phyloP scores from a whole-genome alignment of 2,113 vertebrate genomes.

The Condylura cristata region DNA sequence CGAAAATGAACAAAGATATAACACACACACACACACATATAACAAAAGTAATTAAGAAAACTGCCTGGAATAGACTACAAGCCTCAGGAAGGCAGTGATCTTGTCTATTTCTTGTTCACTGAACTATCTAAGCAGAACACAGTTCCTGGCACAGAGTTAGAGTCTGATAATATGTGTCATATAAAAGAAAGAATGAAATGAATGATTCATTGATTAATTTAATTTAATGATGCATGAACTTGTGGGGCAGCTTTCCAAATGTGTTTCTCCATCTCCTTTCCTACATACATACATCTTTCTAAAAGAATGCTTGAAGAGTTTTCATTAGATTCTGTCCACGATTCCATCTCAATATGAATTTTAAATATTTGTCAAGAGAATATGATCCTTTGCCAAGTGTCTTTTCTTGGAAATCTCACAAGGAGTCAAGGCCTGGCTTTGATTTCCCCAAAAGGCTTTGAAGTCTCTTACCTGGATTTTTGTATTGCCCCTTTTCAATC shows the following conservation, averaged over 20 bases:
- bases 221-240: neutral
- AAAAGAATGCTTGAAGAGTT: neutral
- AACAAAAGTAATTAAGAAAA: neutral
- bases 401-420: constrained; percentile 1
- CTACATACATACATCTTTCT: neutral
- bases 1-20: too few relatives aligned
- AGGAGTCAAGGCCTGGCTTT: neutral
- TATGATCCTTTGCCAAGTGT: neutral
- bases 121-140: neutral
- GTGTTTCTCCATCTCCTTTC: neutral
- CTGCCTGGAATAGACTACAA: neutral
- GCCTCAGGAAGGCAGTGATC: neutral
- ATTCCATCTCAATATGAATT: constrained; percentile 16
- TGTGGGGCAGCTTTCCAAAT: neutral
- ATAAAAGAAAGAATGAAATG: neutral
- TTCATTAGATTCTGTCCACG: neutral
- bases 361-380: neutral
- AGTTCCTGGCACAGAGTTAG: neutral
- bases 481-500: neutral
- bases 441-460: neutral
- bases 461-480: neutral
- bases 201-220: neutral
- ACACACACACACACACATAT: too few relatives aligned
- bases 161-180: neutral
- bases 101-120: neutral